Evolutionary conservation across 2,797 vertebrate genomes (phyloP), one percentile per base, ranked within the genome.

Genomic region (Spinus pinus): DNA sequence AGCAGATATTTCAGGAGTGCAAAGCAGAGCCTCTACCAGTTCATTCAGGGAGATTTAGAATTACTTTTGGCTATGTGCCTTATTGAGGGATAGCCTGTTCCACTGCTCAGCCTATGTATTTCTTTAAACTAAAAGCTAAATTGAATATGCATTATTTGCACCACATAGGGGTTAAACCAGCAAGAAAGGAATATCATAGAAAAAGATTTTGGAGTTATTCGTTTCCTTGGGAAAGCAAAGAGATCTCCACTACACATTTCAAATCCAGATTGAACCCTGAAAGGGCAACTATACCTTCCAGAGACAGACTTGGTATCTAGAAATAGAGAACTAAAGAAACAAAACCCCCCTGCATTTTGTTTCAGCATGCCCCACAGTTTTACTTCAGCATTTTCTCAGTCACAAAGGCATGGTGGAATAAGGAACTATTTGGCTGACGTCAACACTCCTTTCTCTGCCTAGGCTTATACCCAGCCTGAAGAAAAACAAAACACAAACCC

Each of bases 111-210:
- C 22, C 33, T 65, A 15, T 6, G 7, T 12, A 9, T 47, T 84
- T 61, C 56, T 60, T 64, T 80, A 84, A 88, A 86, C 69, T 5
- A 65, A 87, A 88, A 72, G 22, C 54, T 35, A 50, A 69, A 41
- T 16, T 72, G 5, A 82, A 85, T 86, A 81, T 19, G 14, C 5
- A 24, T 69, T 57, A 37, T 75, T 88, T 37, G 13, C 28, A n/a
- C n/a, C 11, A 24, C 3, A 24, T 10, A 58, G 37, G 14, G 37
- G 12, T 72, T 54, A 81, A 92, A 57, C 6, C 6, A n/a, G 9
- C 46, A 61, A 81, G 69, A 79, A 80, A 69, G 7, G 20, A 78
- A 37, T 11, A 82, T 31, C 42, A 81, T 14, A 7, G 37, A 39
- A 69, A 84, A 81, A 75, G 7, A 53, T 8, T 46, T 61, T 14